Percentiles rank a stretch among this genome's conserved stretches.
Evolutionary conservation across 2,888 invertebrate species (phyloP).

Genomic region (Liopterus haemorrhoidalis): DNA sequence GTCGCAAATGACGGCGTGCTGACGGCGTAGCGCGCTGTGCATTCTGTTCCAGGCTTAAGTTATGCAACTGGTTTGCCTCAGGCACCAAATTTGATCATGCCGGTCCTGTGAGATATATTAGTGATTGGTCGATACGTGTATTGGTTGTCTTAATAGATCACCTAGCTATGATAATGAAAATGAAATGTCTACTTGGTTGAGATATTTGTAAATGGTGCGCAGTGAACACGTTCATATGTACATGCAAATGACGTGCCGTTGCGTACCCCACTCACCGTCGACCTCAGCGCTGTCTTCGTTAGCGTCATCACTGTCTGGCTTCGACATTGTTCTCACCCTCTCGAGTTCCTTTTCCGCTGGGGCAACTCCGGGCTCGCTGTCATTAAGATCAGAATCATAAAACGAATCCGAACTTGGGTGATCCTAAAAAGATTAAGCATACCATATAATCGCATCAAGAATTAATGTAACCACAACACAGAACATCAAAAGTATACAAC

Average conservation of each 20-base stretch:
- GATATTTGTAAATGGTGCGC: constrained; percentile 27
- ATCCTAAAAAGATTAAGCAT: constrained; percentile 51
- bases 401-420: constrained; percentile 84
- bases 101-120: too few relatives aligned
- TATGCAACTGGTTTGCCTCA: too few relatives aligned
- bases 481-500: constrained; percentile 1
- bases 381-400: constrained; percentile 83
- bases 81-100: too few relatives aligned
- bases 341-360: constrained; percentile 40
- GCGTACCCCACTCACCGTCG: constrained; percentile 58
- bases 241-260: too few relatives aligned
- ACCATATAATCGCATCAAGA: neutral
- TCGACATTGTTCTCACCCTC: constrained; percentile 40
- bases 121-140: too few relatives aligned
- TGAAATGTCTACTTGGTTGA: constrained; percentile 7
- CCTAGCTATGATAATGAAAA: constrained; percentile 35
- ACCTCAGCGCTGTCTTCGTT: constrained; percentile 62
- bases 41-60: too few relatives aligned
- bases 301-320: constrained; percentile 47
- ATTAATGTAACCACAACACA: neutral
- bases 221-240: constrained; percentile 36
- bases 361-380: constrained; percentile 51
- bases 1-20: too few relatives aligned
- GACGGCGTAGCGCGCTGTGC: too few relatives aligned
- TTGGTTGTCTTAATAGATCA: neutral